These are phyloP conservation scores for Anticlea derivata DNA, from an alignment of 2,888 invertebrate genomes.

Conservation along the genomic window DNA sequence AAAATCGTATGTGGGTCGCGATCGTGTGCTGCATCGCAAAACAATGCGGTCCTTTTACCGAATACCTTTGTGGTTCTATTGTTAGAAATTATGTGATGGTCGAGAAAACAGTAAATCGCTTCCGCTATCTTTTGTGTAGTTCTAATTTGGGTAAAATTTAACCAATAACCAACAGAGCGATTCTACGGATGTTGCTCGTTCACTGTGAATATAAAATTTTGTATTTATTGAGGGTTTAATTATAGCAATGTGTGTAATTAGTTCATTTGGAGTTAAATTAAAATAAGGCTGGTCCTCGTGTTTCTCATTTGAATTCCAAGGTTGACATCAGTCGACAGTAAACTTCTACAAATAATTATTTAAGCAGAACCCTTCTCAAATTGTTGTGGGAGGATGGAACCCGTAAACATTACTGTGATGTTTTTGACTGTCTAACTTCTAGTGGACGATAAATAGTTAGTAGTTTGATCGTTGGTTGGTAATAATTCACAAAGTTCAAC, in stretches of 20 bases:
- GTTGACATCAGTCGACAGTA: conserved; percentile 38
- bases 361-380: conserved; percentile 61
- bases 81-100: conserved; percentile 37
- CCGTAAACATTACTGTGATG: conserved; percentile 52
- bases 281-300: conserved; percentile 26
- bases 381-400: conserved; percentile 55
- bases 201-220: conserved; percentile 13
- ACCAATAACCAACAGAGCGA: conserved; percentile 28
- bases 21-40: conserved; percentile 38
- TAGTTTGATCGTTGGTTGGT: conserved; percentile 26
- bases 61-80: conserved; percentile 36
- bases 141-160: conserved; percentile 29
- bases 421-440: conserved; percentile 54
- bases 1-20: conserved; percentile 39
- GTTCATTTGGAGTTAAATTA: conserved; percentile 24
- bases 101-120: conserved; percentile 34
- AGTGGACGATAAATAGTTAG: conserved; percentile 37
- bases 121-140: conserved; percentile 30
- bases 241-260: conserved; percentile 14
- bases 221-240: background rate
- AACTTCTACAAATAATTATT: conserved; percentile 49
- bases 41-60: conserved; percentile 37
- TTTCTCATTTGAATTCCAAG: conserved; percentile 37
- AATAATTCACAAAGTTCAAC: conserved; percentile 13
- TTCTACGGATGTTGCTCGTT: conserved; percentile 25